A percentile compares a stretch with the other conserved stretches of the same genome.
Evolutionary conservation across 1,140 invertebrate genomes (phyloP).

Genomic region (Aphis gossypii): DNA sequence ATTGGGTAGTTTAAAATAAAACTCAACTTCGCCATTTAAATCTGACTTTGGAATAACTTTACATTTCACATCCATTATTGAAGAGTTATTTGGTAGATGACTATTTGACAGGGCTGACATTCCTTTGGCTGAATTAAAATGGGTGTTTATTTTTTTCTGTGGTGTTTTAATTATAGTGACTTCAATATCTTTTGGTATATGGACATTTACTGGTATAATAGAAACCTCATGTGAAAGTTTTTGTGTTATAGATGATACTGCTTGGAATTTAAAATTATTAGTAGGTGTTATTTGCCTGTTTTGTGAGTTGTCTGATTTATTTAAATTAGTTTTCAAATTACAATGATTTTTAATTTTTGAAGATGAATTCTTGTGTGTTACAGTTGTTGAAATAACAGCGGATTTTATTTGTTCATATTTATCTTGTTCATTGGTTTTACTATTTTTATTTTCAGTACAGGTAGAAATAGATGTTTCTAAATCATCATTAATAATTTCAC

Average conservation of each 20-base stretch:
- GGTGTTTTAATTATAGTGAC: neutral
- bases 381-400: neutral
- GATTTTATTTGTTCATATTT: neutral
- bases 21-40: conserved; percentile 36
- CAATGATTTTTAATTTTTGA: neutral
- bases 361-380: neutral
- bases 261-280: neutral
- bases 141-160: neutral
- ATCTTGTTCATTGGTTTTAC: neutral
- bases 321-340: conserved; percentile 1
- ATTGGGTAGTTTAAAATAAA: conserved; percentile 32
- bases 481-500: neutral
- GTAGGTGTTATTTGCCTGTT: neutral
- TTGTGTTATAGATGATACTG: neutral
- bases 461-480: neutral
- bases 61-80: conserved; percentile 15
- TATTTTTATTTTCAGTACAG: neutral
- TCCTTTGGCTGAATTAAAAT: conserved; percentile 34
- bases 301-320: neutral
- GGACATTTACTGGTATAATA: conserved; percentile 42
- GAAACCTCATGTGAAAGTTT: conserved; percentile 2
- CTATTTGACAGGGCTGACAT: neutral
- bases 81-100: neutral
- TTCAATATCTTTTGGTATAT: conserved; percentile 44
- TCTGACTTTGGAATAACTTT: conserved; percentile 30